Evolutionary conservation across 1,140 invertebrate species (phyloP), one percentile per base, ranked within the genome.

Genomic region (Pogonognathellus flavescens): DNA sequence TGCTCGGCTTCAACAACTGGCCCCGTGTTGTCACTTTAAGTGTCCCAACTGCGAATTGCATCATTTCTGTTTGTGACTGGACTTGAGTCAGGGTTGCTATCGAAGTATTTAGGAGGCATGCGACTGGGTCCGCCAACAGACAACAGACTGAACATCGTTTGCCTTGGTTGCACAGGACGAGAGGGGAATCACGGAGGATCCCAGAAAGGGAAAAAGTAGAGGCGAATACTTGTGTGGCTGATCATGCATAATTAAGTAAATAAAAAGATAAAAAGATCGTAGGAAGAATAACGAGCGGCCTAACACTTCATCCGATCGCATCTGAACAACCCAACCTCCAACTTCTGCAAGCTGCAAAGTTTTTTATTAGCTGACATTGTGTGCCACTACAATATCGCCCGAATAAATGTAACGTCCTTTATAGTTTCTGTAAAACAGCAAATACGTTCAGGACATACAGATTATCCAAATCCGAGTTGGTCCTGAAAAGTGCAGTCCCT

Each of bases 201-300:
- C 25, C 60, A 22, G 60, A 62, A 22, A 22, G 25, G 25, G 25
- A 22, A 62, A 62, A n/a, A 18, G 57, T 22, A 62, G 60, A 22
- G 60, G 18, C 60, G 3, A 62, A 62, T 9, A 11, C 60, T 62
- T 22, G 60, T 62, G 60, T 5, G 20, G 25, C 20, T 66, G 62
- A 62, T 66, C 62, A 20, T 66, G 22, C 22, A 66, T 66, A 66
- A 66, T 66, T 66, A 66, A 66, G 14, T 66, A 22, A 66, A 66
- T 62, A 62, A 62, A 25, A 66, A 66, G 22, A 66, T 66, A 66
- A 66, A 66, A 66, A 66, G 20, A 20, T 66, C 62, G 25, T 66
- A 55, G 53, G 16, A 55, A 55, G 53, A 55, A 55, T 55, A 66
- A 25, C 18, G 62, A 66, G 7, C 62, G 62, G 14, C 20, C 20